Evolutionary conservation across 2,888 invertebrate species (phyloP).

Genomic region (Mythimna loreyi): DNA sequence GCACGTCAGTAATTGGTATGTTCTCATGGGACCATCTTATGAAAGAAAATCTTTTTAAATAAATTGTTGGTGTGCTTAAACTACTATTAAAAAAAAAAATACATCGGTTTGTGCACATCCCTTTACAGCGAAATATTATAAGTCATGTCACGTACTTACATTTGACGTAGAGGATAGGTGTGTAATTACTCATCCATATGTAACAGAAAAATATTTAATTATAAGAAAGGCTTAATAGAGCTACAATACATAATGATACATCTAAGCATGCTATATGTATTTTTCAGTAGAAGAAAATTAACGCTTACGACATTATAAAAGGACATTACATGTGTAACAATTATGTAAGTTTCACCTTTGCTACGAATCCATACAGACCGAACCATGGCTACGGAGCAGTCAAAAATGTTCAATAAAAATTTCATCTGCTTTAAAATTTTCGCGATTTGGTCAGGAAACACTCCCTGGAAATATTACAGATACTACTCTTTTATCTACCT

Average conservation of each 20-base stretch:
- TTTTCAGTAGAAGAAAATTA: constrained; percentile 60
- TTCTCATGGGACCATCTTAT: too few species aligned
- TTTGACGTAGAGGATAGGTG: constrained; percentile 39
- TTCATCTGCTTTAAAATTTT: constrained; percentile 75
- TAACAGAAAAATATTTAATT: constrained; percentile 59
- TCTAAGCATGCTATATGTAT: constrained; percentile 46
- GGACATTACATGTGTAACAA: constrained; percentile 28
- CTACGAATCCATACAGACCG: background rate
- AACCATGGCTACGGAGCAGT: constrained; percentile 63
- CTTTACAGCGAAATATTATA: constrained; percentile 26
- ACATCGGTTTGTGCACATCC: constrained; percentile 2
- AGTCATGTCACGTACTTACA: constrained; percentile 36
- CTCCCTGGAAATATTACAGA: constrained; percentile 72
- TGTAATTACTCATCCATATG: constrained; percentile 60
- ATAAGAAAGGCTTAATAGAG: constrained; percentile 65
- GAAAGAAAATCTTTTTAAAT: too few species aligned
- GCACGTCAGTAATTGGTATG: too few species aligned
- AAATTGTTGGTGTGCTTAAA: too few species aligned
- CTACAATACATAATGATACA: constrained; percentile 70
- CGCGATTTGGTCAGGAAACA: constrained; percentile 77
- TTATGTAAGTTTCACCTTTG: background rate
- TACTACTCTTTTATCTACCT: constrained; percentile 75
- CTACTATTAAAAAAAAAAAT: too few species aligned
- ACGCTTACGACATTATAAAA: constrained; percentile 54
- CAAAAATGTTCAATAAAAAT: constrained; percentile 75